Evolutionary conservation across 2,797 vertebrate species (phyloP), one percentile per base, ranked within the genome.

Genomic region (Gambusia yucatana): DNA sequence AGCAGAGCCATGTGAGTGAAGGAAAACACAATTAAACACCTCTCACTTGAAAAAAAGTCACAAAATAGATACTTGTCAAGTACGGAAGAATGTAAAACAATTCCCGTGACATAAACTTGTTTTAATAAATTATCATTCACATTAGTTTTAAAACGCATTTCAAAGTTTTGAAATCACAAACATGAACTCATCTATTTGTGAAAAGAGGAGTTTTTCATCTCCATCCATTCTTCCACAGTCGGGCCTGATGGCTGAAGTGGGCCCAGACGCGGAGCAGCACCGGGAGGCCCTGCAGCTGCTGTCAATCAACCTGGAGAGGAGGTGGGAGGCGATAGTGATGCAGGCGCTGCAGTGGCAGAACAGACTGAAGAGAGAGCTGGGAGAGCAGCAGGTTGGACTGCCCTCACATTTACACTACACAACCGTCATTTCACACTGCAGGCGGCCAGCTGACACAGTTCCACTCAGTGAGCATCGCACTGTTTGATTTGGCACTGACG

Each of bases 321-420:
- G 98, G 85, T 99, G 98, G 98, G 98, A 99, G 94, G 98, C 98
- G 77, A 98, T 99, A 76, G 96, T 99, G 90, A 98, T 99, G 97
- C 98, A 99, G 95, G 96, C 97, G 46, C 97, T 99, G 89, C 98
- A 99, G 93, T 99, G 98, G 98, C 97, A 98, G 93, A 97, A 95
- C 72, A 89, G 97, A 77, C 96, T 99, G 73, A 97, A 96, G 91
- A 95, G 94, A 82, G 95, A 95, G 84, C 78, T 97, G 86, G 97
- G 96, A 77, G 92, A 95, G 77, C 94, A 96, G 84, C 96, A 95
- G 94, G 98, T 99, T 44, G 83, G 90, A 81, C 79, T 69, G 46
- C 77, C 0, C 76, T 79, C 79, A 88, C 80, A 84, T 82, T 80
- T 79, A 72, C 84, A 78, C 86, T 82, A 72, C 73, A 16, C 86